phyloP scores from a whole-genome alignment of 2,797 vertebrate species.

The Sebastes trivittatus region DNA sequence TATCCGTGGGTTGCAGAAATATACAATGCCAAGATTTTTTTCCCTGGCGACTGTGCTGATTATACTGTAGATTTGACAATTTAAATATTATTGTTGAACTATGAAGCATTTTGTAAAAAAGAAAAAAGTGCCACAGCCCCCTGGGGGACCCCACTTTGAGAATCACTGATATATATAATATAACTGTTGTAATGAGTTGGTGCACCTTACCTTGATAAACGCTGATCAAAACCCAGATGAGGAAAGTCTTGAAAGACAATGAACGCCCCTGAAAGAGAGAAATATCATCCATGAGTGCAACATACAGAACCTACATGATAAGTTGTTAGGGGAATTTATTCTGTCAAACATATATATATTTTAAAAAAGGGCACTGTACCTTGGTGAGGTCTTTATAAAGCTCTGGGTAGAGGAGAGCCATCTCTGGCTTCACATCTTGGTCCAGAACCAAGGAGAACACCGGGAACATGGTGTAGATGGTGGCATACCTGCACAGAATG shows the following conservation, averaged over 20 bases:
- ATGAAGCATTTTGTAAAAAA: too few species aligned
- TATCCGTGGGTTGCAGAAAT: too few species aligned
- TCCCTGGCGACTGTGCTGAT: too few species aligned
- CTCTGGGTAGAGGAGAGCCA: conserved; percentile 95
- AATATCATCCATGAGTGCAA: neutral
- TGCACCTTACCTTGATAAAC: conserved; percentile 93
- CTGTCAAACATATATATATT: neutral
- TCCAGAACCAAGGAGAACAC: conserved; percentile 98
- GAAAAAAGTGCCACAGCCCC: too few species aligned
- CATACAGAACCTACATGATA: neutral
- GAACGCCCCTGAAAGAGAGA: conserved; percentile 89
- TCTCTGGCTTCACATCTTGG: conserved; percentile 97
- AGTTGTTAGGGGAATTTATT: neutral
- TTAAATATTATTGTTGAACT: too few species aligned
- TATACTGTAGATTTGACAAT: too few species aligned
- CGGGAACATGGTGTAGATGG: conserved; percentile 99
- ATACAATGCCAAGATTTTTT: too few species aligned
- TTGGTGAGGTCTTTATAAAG: conserved; percentile 99
- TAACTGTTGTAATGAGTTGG: neutral
- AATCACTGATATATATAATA: too few species aligned
- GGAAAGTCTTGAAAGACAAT: conserved; percentile 97
- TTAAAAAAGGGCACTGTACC: conserved; percentile 69
- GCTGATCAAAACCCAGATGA: conserved; percentile 97
- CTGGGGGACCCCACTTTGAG: too few species aligned
- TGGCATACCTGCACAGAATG: conserved; percentile 87